Percentiles rank a stretch among this genome's conserved stretches.
Evolutionary conservation across 2,888 invertebrate species (phyloP).

Genomic region (Morpho helenor): DNA sequence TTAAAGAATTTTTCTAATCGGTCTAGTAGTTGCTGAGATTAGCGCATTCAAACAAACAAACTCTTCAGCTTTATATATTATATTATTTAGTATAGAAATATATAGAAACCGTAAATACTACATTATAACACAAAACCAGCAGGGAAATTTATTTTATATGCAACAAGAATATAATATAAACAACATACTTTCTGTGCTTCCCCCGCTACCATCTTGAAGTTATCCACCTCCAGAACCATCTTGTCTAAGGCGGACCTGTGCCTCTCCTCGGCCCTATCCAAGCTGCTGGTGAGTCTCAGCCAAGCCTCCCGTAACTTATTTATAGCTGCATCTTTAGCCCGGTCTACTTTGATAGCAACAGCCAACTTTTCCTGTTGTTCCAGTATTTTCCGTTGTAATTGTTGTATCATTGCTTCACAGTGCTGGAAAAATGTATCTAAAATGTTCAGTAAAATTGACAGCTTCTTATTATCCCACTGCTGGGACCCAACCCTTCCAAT

Average conservation of each 20-base stretch:
- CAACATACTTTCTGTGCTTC: conserved; percentile 60
- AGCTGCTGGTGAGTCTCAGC: conserved; percentile 66
- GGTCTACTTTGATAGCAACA: conserved; percentile 88
- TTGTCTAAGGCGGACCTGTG: conserved; percentile 67
- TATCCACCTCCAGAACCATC: conserved; percentile 74
- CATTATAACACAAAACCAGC: too few relatives aligned
- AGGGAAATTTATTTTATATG: too few relatives aligned
- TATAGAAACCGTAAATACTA: too few relatives aligned
- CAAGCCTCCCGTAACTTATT: conserved; percentile 82
- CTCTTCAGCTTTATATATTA: too few relatives aligned
- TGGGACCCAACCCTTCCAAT: too few relatives aligned
- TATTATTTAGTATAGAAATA: too few relatives aligned
- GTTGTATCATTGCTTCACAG: conserved; percentile 87
- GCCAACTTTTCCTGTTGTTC: conserved; percentile 90
- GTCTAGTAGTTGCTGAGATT: too few relatives aligned
- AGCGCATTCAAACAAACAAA: too few relatives aligned
- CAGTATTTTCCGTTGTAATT: conserved; percentile 84
- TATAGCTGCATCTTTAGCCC: conserved; percentile 85
- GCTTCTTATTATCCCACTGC: too few relatives aligned
- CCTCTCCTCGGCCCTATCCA: conserved; percentile 69
- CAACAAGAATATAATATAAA: too few relatives aligned
- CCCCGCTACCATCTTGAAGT: conserved; percentile 58
- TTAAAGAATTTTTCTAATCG: too few relatives aligned
- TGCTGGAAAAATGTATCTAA: conserved; percentile 69
- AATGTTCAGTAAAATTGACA: too few relatives aligned